A percentile compares a stretch with the other conserved stretches of the same genome.
Evolutionary conservation across 2,888 invertebrate genomes (phyloP).

Genomic region (Drosophila diplacantha): DNA sequence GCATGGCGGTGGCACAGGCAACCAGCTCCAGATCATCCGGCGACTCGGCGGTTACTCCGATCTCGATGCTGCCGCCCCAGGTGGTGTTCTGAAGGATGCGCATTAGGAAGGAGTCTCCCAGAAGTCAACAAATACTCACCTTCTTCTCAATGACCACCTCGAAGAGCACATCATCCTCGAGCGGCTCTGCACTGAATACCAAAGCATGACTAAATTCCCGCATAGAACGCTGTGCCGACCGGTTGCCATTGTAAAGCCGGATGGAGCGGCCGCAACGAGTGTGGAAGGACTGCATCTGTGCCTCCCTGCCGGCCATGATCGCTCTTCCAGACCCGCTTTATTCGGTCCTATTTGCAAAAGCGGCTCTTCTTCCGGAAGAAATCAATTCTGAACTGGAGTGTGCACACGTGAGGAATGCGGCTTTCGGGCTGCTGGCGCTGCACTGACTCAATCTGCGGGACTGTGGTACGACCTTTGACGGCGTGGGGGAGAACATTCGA

Average conservation of each 20-base stretch:
- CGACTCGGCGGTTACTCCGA: slow-evolving; percentile 85
- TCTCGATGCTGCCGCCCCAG: slow-evolving; percentile 87
- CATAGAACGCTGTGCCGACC: slow-evolving; percentile 88
- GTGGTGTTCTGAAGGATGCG: slow-evolving; percentile 83
- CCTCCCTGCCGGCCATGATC: slow-evolving; percentile 45
- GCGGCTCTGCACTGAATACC: slow-evolving; percentile 88
- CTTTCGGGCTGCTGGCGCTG: not conserved
- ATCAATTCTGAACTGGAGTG: slow-evolving; percentile 26
- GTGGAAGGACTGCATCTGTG: slow-evolving; percentile 58
- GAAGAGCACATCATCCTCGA: slow-evolving; percentile 89
- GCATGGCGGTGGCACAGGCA: slow-evolving; percentile 87
- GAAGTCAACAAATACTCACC: slow-evolving; percentile 79
- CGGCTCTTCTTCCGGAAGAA: slow-evolving; percentile 20
- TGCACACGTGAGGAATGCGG: slow-evolving; percentile 4
- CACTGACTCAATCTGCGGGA: slow-evolving; percentile 1
- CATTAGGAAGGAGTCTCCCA: slow-evolving; percentile 8
- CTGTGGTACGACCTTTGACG: not conserved
- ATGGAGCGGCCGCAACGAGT: slow-evolving; percentile 90
- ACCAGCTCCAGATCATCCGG: slow-evolving; percentile 84
- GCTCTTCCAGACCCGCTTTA: slow-evolving; percentile 3
- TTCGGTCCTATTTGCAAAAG: not conserved
- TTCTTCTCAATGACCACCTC: slow-evolving; percentile 93
- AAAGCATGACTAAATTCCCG: slow-evolving; percentile 93
- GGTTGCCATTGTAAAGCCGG: slow-evolving; percentile 88
- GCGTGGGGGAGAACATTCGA: not conserved